Evolutionary conservation across 2,888 invertebrate genomes (phyloP).

Genomic region (Papilio gigon): DNA sequence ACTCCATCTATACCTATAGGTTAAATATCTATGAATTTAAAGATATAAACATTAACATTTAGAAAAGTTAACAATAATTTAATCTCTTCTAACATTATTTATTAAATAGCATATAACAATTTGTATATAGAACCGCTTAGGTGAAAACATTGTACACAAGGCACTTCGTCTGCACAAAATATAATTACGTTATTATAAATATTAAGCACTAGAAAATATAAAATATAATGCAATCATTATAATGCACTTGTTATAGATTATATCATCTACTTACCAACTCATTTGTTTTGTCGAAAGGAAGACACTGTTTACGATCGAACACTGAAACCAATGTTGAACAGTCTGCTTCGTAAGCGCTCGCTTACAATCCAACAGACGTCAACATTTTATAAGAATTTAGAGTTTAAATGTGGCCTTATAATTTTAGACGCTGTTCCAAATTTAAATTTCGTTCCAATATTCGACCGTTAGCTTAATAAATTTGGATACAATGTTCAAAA

Average conservation of each 20-base stretch:
- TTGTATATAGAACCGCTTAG: constrained; percentile 72
- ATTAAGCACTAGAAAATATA: constrained; percentile 73
- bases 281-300: constrained; percentile 56
- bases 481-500: constrained; percentile 54
- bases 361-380: too few relatives aligned
- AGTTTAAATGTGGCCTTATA: too few relatives aligned
- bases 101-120: constrained; percentile 74
- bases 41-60: constrained; percentile 75
- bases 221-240: constrained; percentile 70
- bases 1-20: too few relatives aligned
- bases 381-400: too few relatives aligned
- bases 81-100: constrained; percentile 79
- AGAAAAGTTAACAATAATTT: constrained; percentile 82
- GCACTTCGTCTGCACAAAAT: constrained; percentile 78
- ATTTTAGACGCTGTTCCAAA: too few relatives aligned
- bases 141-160: constrained; percentile 79
- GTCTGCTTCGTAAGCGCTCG: too few relatives aligned
- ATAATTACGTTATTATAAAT: constrained; percentile 72
- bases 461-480: too few relatives aligned
- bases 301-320: constrained; percentile 66
- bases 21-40: too few relatives aligned
- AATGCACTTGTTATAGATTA: constrained; percentile 54
- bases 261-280: constrained; percentile 45
- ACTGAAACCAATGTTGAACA: too few relatives aligned
- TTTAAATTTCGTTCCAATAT: too few relatives aligned